phyloP scores from a whole-genome alignment of 1,140 invertebrate genomes.

The Magallana angulata region DNA sequence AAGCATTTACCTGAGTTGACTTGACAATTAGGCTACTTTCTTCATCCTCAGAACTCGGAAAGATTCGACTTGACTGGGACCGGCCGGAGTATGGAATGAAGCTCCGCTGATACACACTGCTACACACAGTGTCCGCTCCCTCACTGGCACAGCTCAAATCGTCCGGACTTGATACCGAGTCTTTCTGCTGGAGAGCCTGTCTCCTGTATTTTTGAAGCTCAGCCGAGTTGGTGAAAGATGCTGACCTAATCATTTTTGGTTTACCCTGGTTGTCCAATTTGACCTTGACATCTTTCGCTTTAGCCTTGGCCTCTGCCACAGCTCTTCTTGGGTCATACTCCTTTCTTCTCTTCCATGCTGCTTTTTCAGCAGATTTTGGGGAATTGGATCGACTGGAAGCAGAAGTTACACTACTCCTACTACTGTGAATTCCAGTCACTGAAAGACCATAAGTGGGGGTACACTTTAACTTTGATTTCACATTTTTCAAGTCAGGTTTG shows the following conservation, averaged over 20 bases:
- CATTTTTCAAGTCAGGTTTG: slow-evolving; percentile 59
- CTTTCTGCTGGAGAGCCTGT: slow-evolving; percentile 56
- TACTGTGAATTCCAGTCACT: slow-evolving; percentile 67
- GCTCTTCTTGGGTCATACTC: slow-evolving; percentile 93
- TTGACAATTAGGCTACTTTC: slow-evolving; percentile 63
- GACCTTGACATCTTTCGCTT: slow-evolving; percentile 61
- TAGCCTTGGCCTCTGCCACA: slow-evolving; percentile 85
- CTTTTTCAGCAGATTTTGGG: slow-evolving; percentile 85
- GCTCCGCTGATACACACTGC: slow-evolving; percentile 55
- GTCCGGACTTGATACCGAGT: slow-evolving; percentile 68
- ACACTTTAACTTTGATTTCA: slow-evolving; percentile 64
- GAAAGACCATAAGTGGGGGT: slow-evolving; percentile 62
- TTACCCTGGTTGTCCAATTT: slow-evolving; percentile 49
- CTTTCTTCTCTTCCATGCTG: slow-evolving; percentile 94
- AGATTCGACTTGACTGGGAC: slow-evolving; percentile 62
- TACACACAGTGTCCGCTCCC: slow-evolving; percentile 58
- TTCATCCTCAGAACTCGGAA: slow-evolving; percentile 71
- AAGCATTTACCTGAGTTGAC: slow-evolving; percentile 66
- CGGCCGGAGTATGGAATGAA: slow-evolving; percentile 65
- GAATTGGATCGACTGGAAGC: slow-evolving; percentile 71
- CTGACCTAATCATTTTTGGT: slow-evolving; percentile 69
- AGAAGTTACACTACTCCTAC: slow-evolving; percentile 61
- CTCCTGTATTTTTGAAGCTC: slow-evolving; percentile 59
- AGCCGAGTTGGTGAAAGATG: slow-evolving; percentile 71
- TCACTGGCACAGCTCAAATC: slow-evolving; percentile 66